These are phyloP conservation scores for Drosophila sordidula DNA, from an alignment of 2,888 invertebrate species.

Conservation along the genomic window DNA sequence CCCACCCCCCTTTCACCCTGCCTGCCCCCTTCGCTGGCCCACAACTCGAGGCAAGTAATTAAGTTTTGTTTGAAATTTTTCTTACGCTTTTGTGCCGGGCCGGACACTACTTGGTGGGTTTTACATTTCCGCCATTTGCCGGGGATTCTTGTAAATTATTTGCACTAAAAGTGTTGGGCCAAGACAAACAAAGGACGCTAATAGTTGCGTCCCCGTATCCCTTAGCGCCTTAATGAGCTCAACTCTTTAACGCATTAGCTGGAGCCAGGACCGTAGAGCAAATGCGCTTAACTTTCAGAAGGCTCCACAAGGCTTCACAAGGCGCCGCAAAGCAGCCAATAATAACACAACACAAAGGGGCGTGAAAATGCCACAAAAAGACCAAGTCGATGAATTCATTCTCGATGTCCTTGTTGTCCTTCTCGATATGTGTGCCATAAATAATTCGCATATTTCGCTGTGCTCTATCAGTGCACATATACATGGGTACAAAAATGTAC, in stretches of 20 bases:
- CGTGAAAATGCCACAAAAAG: conserved; percentile 41
- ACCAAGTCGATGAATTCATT: conserved; percentile 31
- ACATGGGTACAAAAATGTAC: not conserved
- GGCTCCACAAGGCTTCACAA: conserved; percentile 8
- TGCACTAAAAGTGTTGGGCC: conserved; percentile 53
- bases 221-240: conserved; percentile 62
- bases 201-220: conserved; percentile 50
- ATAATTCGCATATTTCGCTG: conserved; percentile 64
- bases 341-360: conserved; percentile 40
- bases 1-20: not conserved
- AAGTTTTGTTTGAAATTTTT: conserved; percentile 78
- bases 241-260: conserved; percentile 78
- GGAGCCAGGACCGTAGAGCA: conserved; percentile 30
- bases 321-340: conserved; percentile 59
- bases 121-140: conserved; percentile 60
- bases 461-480: conserved; percentile 16
- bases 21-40: not conserved
- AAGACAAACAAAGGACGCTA: conserved; percentile 60
- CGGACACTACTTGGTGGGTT: conserved; percentile 68
- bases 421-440: conserved; percentile 48
- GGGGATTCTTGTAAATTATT: conserved; percentile 65
- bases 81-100: conserved; percentile 64
- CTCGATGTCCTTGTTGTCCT: conserved; percentile 12
- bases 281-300: conserved; percentile 61
- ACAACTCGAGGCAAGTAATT: conserved; percentile 62